phyloP scores from a whole-genome alignment of 2,888 invertebrate genomes.

The Lasioglossum morio region DNA sequence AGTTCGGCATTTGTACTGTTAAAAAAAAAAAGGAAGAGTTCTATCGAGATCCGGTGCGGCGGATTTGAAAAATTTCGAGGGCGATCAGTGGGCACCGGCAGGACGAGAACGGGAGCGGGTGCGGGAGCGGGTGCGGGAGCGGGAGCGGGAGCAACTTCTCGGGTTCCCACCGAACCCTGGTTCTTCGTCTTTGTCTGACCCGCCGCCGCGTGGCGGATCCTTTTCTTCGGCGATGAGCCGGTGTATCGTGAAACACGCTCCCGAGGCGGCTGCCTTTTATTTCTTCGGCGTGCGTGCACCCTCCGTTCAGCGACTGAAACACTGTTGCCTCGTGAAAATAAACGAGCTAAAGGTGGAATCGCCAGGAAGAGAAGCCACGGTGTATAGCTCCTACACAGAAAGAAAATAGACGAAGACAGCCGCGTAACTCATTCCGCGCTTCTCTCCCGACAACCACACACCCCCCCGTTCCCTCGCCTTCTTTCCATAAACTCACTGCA shows the following conservation, averaged over 20 bases:
- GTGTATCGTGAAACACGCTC: slow-evolving; percentile 70
- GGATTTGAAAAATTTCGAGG: slow-evolving; percentile 52
- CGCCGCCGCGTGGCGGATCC: slow-evolving; percentile 58
- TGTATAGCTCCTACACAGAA: slow-evolving; percentile 19
- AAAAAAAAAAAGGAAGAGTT: slow-evolving; percentile 1
- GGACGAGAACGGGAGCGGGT: slow-evolving; percentile 67
- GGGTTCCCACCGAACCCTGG: slow-evolving; percentile 77
- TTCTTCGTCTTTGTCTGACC: slow-evolving; percentile 68
- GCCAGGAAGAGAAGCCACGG: slow-evolving; percentile 45
- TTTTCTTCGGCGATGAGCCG: slow-evolving; percentile 65
- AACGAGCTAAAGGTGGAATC: slow-evolving; percentile 62
- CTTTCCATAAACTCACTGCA: slow-evolving; percentile 3
- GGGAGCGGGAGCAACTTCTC: slow-evolving; percentile 69
- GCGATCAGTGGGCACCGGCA: slow-evolving; percentile 66
- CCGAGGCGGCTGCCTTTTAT: slow-evolving; percentile 69
- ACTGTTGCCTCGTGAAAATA: slow-evolving; percentile 68
- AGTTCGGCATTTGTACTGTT: neutral
- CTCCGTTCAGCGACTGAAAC: slow-evolving; percentile 70
- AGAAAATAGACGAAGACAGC: slow-evolving; percentile 49
- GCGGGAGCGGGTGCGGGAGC: slow-evolving; percentile 61
- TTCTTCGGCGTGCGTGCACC: slow-evolving; percentile 66
- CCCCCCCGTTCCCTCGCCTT: neutral
- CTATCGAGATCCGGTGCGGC: neutral
- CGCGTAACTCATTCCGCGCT: slow-evolving; percentile 43
- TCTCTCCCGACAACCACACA: neutral